Evolutionary conservation across 2,797 vertebrate genomes (phyloP).

Genomic region (Malurus leucopterus): DNA sequence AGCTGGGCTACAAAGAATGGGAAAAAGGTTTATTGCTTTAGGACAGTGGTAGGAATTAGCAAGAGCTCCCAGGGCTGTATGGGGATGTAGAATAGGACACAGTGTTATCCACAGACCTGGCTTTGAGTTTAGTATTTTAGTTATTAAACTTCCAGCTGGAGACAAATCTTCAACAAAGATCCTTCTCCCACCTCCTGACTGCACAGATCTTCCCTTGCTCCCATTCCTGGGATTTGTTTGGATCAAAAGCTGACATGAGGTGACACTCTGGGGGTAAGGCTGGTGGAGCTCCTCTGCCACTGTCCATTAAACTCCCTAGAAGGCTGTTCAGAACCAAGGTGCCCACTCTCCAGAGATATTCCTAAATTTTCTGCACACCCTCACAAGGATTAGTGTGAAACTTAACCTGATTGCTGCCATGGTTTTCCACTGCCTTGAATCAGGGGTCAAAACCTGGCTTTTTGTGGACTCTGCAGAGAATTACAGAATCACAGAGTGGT

Average conservation of each 20-base stretch:
- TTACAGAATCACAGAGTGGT: neutral
- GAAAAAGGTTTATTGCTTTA: neutral
- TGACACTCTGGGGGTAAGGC: neutral
- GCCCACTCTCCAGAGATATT: neutral
- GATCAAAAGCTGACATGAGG: neutral
- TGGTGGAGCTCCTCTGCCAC: neutral
- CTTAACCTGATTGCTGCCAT: neutral
- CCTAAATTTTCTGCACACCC: neutral
- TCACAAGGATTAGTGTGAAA: accelerated
- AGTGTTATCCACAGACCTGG: neutral
- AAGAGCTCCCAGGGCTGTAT: neutral
- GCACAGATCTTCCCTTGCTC: neutral
- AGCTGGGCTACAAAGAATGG: accelerated
- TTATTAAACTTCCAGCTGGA: neutral
- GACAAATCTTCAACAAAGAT: neutral
- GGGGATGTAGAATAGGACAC: neutral
- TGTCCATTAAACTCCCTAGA: neutral
- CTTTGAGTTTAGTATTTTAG: neutral
- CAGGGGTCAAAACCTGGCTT: neutral
- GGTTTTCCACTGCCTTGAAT: neutral
- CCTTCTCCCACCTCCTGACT: neutral
- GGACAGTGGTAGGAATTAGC: neutral
- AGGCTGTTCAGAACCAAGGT: neutral
- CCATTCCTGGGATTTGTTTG: neutral
- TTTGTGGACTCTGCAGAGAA: neutral